A percentile compares a stretch with the other conserved stretches of the same genome.
These are phyloP conservation scores for Bellardia pandia DNA, from an alignment of 2,888 invertebrate genomes.

Conservation along the genomic window DNA sequence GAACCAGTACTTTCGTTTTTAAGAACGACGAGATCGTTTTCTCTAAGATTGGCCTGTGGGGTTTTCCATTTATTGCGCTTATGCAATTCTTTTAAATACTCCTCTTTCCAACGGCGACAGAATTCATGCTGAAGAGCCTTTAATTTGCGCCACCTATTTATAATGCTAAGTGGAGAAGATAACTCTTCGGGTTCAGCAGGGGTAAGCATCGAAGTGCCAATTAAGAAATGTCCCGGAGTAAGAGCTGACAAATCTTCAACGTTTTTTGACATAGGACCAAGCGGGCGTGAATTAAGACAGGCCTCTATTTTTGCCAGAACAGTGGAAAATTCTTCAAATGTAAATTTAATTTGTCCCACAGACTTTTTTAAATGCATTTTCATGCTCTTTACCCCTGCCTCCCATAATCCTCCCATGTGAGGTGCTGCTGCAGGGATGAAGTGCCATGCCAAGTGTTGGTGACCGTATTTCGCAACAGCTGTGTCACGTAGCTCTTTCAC, in stretches of 20 bases:
- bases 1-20: too few relatives aligned
- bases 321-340: not conserved
- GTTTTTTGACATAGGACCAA: not conserved
- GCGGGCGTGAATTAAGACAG: not conserved
- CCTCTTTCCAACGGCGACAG: slow-evolving; percentile 49
- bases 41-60: slow-evolving; percentile 6
- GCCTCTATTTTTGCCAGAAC: not conserved
- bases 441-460: not conserved
- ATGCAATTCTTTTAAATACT: slow-evolving; percentile 61
- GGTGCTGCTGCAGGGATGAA: not conserved
- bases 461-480: too few relatives aligned
- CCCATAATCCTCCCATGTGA: not conserved
- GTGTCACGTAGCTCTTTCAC: not conserved
- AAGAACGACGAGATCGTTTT: slow-evolving; percentile 40
- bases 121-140: slow-evolving; percentile 18
- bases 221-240: slow-evolving; percentile 28
- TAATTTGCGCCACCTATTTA: slow-evolving; percentile 13
- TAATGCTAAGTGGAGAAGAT: not conserved
- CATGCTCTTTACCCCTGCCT: not conserved
- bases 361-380: not conserved
- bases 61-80: slow-evolving; percentile 47
- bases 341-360: not conserved
- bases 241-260: not conserved
- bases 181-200: slow-evolving; percentile 1
- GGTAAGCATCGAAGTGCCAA: not conserved